Evolutionary conservation across 2,797 vertebrate species (phyloP), one percentile per base, ranked within the genome.

Genomic region (Micropoecilia bifurca): DNA sequence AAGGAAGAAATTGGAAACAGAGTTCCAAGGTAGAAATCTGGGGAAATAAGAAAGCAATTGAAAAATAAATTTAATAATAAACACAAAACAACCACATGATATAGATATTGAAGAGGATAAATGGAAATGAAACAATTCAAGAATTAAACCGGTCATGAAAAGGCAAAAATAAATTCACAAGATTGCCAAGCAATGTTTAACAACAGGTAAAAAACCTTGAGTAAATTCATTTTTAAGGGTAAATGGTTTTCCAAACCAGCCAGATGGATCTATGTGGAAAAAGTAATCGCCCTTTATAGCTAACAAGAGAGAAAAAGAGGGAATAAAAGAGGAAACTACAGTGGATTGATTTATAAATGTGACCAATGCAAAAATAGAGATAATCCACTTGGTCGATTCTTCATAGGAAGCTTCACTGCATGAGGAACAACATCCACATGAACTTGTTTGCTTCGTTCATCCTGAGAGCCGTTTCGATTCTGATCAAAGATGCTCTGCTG

Each of bases 341-440:
- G 4, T 3, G 55, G 9, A 57, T 2, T 57, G 39, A 59, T 16
- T 5, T 20, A 6, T 28, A 6, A 79, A 71, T 9, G 20, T 18
- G 71, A 59, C 16, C 45, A 13, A 6, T 43, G 0, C 55, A 68
- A 75, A n/a, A 66, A 9, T 53, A 12, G 63, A 72, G 7, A 14
- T 2, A 4, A 57, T 28, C 33, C 71, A 66, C 53, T 3, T 59
- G 78, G 43, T 82, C 71, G 18, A 28, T 36, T 83, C 73, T 85
- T 53, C 71, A 71, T 71, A 98, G 97, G 92, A 96, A 96, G 80
- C 95, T 98, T 30, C 96, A 93, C 85, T 99, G 97, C 89, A 97
- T 96, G 88, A 96, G 97, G 61, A 99, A 98, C 92, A 97, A 97
- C 92, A 97, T 99, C 93, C 97, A 99, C 86, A 97, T 97, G 94